Evolutionary conservation across 1,140 invertebrate genomes (phyloP).

Genomic region (Drosophila trapezifrons): DNA sequence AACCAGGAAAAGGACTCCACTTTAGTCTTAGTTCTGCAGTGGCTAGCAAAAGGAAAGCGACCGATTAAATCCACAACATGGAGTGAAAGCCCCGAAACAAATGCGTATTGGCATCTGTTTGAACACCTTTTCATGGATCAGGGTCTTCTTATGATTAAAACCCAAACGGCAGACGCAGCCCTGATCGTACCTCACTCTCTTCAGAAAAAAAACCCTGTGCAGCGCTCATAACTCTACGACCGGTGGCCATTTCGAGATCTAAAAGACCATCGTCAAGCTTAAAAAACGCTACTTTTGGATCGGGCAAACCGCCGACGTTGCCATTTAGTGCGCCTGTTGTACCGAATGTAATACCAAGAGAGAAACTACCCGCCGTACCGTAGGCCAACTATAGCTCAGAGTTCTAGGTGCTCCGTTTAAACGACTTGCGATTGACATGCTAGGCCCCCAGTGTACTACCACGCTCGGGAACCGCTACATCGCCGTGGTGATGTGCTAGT

Average conservation of each 20-base stretch:
- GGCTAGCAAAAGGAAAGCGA: not conserved
- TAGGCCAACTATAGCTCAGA: constrained; percentile 36
- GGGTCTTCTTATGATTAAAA: not conserved
- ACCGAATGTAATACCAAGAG: constrained; percentile 46
- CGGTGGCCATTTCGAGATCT: constrained; percentile 21
- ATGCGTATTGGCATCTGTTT: constrained; percentile 6
- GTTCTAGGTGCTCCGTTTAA: constrained; percentile 52
- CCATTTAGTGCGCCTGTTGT: constrained; percentile 58
- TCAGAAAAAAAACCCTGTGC: not conserved
- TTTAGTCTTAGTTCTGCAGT: not conserved
- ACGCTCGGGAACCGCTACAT: not conserved
- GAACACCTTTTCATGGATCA: not conserved
- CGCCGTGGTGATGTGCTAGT: constrained; percentile 1
- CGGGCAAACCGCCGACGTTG: constrained; percentile 45
- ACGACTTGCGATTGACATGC: constrained; percentile 75
- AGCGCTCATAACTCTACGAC: constrained; percentile 13
- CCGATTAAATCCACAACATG: not conserved
- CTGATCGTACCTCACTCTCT: too few species aligned
- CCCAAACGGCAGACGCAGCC: too few species aligned
- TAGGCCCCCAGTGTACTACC: constrained; percentile 67
- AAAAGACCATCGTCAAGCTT: constrained; percentile 36
- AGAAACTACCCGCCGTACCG: constrained; percentile 30
- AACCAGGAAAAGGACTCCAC: not conserved
- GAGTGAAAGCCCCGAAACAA: too few species aligned
- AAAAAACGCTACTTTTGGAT: constrained; percentile 50